Base-by-base conservation (phyloP, 2,113 vertebrate species). In the Deroptyus accipitrinus region DNA sequence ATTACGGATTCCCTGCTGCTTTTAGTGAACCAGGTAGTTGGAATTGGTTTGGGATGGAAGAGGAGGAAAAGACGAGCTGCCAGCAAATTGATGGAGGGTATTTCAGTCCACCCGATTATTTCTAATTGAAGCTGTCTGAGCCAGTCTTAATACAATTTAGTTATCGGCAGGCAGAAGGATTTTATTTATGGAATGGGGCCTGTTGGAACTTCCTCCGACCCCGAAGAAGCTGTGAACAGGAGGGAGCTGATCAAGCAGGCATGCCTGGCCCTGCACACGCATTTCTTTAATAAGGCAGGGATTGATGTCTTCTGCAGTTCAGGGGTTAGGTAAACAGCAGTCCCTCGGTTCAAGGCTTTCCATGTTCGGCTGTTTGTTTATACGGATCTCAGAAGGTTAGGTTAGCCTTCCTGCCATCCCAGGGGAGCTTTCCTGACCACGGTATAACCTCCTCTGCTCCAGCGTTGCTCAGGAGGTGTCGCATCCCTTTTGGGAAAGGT, bases 241-340 rank as follows among this genome's bases (percentile, higher is more conserved):
- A 96, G 96, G 94, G 96, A 85, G 93, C 87, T 94, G 83, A 88
- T 96, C 54, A 73, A 88, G 92, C 91, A 77, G 94, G 83, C 88
- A 86, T 96, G 95, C 93, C 83, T 67, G 83, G 62, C 94, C 64
- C 64, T 75, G 88, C 24, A 66, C 90, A 84, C 91, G 96, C 95
- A 83, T 96, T 97, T 96, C 96, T 97, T 97, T 97, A 97, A 97
- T 98, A 97, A 98, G 96, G 94, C 95, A 90, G 97, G 97, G 97
- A 98, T 97, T 97, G 95, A 97, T 97, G 96, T 97, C 97, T 97
- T 61, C 73, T 91, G 90, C 89, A 95, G 97, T 97, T 97, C 97
- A 97, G 96, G 95, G 97, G 97, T 97, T 97, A 96, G 95, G 90
- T 98, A 98, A 98, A 98, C 97, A 98, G 95, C 94, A 91, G 95